These are phyloP conservation scores for Merops nubicus DNA, from an alignment of 2,113 vertebrate species.

Conservation along the genomic window DNA sequence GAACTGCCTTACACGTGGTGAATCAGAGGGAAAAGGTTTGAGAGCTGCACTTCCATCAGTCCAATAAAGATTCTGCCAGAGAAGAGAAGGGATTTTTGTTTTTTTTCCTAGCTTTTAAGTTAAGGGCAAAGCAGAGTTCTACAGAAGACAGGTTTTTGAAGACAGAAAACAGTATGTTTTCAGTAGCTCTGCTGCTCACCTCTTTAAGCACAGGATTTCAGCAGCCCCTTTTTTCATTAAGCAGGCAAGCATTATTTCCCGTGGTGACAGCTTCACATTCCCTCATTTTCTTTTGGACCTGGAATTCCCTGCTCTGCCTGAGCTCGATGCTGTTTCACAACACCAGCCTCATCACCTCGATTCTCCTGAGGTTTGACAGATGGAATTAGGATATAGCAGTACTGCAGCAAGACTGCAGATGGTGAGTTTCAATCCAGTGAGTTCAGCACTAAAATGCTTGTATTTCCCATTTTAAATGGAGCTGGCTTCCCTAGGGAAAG, in stretches of 20 bases:
- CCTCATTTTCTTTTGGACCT: not conserved
- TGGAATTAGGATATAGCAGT: slow-evolving; percentile 31
- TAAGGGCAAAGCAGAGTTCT: not conserved
- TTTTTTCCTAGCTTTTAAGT: not conserved
- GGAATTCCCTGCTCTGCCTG: not conserved
- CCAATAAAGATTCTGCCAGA: not conserved
- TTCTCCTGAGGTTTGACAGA: slow-evolving; percentile 37
- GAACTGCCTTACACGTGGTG: not conserved
- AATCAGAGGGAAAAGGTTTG: not conserved
- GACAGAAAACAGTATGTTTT: not conserved
- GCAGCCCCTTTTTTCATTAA: not conserved
- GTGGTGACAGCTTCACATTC: not conserved
- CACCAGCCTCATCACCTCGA: not conserved
- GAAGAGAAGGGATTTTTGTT: not conserved
- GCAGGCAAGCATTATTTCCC: not conserved
- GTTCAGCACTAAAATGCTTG: slow-evolving; percentile 5
- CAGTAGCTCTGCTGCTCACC: not conserved
- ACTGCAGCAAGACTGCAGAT: slow-evolving; percentile 44
- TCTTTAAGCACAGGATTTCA: not conserved
- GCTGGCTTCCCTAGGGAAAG: not conserved
- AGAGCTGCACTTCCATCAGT: not conserved
- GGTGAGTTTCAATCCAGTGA: slow-evolving; percentile 20
- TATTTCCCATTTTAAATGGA: not conserved
- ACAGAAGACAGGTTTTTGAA: not conserved
- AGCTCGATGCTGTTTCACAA: not conserved